Conservation (phyloP, 2,113 vertebrate species). For the Hippocampus mohnikei region DNA sequence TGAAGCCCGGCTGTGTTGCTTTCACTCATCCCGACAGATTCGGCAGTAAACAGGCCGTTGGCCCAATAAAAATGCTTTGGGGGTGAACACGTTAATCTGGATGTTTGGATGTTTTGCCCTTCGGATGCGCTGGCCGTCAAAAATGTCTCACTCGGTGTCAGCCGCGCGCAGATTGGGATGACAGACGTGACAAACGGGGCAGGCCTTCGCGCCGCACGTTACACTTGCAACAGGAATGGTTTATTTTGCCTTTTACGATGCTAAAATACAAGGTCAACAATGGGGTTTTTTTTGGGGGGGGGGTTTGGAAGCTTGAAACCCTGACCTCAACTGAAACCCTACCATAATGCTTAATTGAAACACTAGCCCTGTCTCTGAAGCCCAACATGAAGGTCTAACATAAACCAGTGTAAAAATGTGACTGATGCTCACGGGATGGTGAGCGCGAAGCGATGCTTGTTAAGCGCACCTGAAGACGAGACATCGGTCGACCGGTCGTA, state of each 20-base stretch:
- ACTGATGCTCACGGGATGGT: too few relatives aligned
- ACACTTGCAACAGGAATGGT: not conserved
- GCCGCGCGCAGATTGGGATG: not conserved
- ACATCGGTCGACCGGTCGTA: conserved; percentile 34
- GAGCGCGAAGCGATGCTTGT: conserved; percentile 25
- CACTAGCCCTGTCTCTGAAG: not conserved
- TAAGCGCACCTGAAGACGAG: conserved; percentile 11
- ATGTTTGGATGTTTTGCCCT: conserved; percentile 2
- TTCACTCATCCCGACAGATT: not conserved
- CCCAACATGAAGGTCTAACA: not conserved
- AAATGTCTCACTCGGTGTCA: not conserved
- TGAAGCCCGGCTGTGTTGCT: not conserved
- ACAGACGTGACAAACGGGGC: not conserved
- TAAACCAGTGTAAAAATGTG: too few relatives aligned
- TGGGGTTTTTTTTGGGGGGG: too few relatives aligned
- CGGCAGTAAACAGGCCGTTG: not conserved
- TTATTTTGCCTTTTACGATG: not conserved
- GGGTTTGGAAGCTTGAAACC: not conserved
- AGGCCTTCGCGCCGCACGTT: not conserved
- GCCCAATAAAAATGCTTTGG: not conserved
- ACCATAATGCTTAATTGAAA: too few relatives aligned
- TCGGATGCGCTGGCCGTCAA: not conserved
- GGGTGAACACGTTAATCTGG: not conserved
- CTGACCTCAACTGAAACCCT: too few relatives aligned
- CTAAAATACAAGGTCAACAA: too few relatives aligned